Percentiles rank a stretch among this genome's conserved stretches.
Conservation (phyloP, 2,888 invertebrate genomes). For the Spodoptera exigua region DNA sequence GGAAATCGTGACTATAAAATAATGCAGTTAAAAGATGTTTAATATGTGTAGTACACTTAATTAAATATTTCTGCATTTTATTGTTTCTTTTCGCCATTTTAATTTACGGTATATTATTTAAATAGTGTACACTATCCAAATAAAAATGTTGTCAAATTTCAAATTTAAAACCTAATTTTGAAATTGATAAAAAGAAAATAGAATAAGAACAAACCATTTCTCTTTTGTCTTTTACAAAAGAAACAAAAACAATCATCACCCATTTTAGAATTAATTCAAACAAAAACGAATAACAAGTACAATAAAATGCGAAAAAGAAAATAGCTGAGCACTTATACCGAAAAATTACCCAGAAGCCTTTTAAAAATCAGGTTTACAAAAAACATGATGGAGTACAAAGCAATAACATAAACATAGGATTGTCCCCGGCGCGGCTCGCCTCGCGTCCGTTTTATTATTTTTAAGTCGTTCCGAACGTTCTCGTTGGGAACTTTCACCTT, state of each 20-base stretch:
- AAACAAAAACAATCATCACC: conserved; percentile 23
- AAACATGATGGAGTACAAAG: conserved; percentile 58
- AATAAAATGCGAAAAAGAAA: conserved; percentile 22
- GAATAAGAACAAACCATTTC: neutral
- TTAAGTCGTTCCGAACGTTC: conserved; percentile 82
- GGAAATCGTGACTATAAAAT: neutral
- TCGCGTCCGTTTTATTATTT: conserved; percentile 84
- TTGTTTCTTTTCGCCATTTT: too few relatives aligned
- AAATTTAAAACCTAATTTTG: too few relatives aligned
- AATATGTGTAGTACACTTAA: too few relatives aligned
- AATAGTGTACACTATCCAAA: too few relatives aligned
- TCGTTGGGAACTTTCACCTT: conserved; percentile 83
- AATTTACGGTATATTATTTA: too few relatives aligned
- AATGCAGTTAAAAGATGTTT: too few relatives aligned
- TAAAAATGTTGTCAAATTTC: too few relatives aligned
- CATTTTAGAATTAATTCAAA: conserved; percentile 29
- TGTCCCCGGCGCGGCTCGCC: conserved; percentile 67
- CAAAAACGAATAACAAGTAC: conserved; percentile 28
- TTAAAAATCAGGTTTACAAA: conserved; percentile 50
- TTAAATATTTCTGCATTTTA: too few relatives aligned
- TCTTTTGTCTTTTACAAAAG: conserved; percentile 20
- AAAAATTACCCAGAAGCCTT: conserved; percentile 49
- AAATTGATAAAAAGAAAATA: neutral
- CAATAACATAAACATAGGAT: conserved; percentile 69
- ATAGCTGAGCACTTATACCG: conserved; percentile 25